Conservation (phyloP, 2,797 vertebrate species). For the Chromis chromis region DNA sequence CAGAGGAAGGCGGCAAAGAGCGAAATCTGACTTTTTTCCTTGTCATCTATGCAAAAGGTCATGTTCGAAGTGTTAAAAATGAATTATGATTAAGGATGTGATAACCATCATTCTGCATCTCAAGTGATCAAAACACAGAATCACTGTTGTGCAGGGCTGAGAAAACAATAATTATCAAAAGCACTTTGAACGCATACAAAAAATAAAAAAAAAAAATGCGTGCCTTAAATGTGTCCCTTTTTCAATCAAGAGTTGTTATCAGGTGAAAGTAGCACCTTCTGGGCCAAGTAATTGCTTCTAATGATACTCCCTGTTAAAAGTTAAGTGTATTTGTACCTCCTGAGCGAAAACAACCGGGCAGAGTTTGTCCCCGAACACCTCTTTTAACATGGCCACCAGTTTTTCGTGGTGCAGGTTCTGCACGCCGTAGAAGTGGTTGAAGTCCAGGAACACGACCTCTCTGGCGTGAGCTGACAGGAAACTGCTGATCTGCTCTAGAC, state of each 20-base stretch:
- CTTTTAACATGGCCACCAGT: conserved; percentile 95
- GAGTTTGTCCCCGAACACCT: conserved; percentile 94
- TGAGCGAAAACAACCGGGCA: conserved; percentile 96
- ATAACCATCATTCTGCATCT: conserved; percentile 38
- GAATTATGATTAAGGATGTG: conserved; percentile 24
- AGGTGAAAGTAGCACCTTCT: background rate
- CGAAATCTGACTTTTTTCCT: conserved; percentile 13
- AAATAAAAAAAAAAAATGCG: background rate
- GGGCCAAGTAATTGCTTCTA: background rate
- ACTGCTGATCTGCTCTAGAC: conserved; percentile 94
- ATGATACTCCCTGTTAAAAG: background rate
- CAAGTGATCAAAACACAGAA: conserved; percentile 52
- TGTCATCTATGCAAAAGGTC: conserved; percentile 16
- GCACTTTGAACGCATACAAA: conserved; percentile 11
- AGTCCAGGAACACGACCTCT: conserved; percentile 97
- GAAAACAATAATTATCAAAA: conserved; percentile 42
- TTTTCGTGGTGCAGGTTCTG: conserved; percentile 98
- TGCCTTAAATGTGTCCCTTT: background rate
- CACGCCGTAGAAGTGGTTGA: conserved; percentile 98
- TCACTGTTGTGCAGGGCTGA: conserved; percentile 1
- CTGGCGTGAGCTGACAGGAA: conserved; percentile 92
- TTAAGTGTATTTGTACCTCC: conserved; percentile 79
- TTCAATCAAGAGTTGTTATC: conserved; percentile 4
- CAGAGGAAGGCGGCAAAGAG: background rate
- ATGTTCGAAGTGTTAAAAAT: conserved; percentile 10